Percentiles rank a stretch among this genome's conserved stretches.
phyloP scores from a whole-genome alignment of 2,113 vertebrate species.

The Perca schrenkii region DNA sequence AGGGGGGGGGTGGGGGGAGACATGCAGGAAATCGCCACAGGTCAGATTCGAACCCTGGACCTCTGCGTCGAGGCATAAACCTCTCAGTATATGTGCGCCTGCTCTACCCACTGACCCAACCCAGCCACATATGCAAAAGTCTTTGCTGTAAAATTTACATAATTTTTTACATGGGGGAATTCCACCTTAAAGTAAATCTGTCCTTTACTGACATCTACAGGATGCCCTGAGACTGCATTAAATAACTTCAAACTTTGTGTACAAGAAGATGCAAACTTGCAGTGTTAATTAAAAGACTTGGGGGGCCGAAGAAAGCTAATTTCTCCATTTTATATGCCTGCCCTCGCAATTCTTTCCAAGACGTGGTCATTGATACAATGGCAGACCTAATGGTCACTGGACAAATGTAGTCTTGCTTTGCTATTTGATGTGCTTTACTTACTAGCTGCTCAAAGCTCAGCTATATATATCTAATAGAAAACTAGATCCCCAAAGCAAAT shows the following conservation, averaged over 20 bases:
- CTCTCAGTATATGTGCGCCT: too few relatives aligned
- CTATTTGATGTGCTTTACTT: neutral
- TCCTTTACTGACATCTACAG: slow-evolving; percentile 31
- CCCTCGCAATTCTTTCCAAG: neutral
- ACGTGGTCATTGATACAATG: neutral
- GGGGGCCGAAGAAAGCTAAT: neutral
- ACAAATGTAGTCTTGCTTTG: neutral
- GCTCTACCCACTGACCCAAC: too few relatives aligned
- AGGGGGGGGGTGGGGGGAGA: too few relatives aligned
- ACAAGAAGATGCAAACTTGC: neutral
- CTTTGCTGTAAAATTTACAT: neutral
- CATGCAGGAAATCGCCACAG: too few relatives aligned
- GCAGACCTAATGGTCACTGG: neutral
- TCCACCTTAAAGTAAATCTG: neutral
- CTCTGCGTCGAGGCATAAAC: too few relatives aligned
- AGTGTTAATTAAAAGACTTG: neutral
- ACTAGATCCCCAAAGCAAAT: neutral
- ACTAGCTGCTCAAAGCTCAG: neutral
- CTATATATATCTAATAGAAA: too few relatives aligned
- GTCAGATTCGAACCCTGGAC: too few relatives aligned
- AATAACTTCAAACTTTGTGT: neutral
- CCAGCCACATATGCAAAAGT: neutral
- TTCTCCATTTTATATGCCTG: neutral
- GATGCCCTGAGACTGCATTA: neutral
- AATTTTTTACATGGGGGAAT: neutral